Percentiles rank a stretch among this genome's conserved stretches.
These are phyloP conservation scores for Leptatherina wallacei DNA, from an alignment of 2,797 vertebrate species.

Conservation along the genomic window DNA sequence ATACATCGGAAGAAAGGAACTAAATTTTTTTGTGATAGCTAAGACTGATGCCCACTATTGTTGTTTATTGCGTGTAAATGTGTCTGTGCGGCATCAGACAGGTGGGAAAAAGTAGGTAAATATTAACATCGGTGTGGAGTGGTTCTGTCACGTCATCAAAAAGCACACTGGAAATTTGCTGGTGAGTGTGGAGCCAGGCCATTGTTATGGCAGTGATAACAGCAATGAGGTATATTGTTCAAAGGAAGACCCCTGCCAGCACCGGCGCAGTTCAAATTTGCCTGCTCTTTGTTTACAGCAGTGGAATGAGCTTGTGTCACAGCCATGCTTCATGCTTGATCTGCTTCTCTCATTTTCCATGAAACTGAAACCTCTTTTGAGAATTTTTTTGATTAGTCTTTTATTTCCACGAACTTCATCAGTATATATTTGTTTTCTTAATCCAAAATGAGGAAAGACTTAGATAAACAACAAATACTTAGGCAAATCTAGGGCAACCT, in stretches of 20 bases:
- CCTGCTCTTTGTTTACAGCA: slow-evolving; percentile 50
- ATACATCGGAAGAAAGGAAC: neutral
- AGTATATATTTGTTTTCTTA: neutral
- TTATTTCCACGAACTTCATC: no score
- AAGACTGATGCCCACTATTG: slow-evolving; percentile 34
- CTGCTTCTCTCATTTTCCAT: slow-evolving; percentile 44
- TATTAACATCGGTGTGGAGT: neutral
- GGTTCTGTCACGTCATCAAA: neutral
- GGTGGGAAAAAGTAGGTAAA: neutral
- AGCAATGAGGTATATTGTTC: slow-evolving; percentile 67
- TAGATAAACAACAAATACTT: neutral
- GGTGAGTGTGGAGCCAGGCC: slow-evolving; percentile 49
- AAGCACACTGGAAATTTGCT: slow-evolving; percentile 27
- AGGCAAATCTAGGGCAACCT: neutral
- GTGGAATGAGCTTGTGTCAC: slow-evolving; percentile 43
- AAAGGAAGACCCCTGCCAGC: slow-evolving; percentile 61
- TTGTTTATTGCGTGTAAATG: slow-evolving; percentile 18
- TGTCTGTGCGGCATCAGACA: slow-evolving; percentile 5
- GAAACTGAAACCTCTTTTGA: neutral
- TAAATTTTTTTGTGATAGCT: slow-evolving; percentile 5
- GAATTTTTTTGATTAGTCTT: no score
- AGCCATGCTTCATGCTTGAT: slow-evolving; percentile 63
- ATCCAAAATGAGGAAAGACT: neutral
- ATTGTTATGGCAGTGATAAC: slow-evolving; percentile 77
- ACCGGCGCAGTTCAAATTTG: slow-evolving; percentile 32